Percentiles rank a stretch among this genome's conserved stretches.
Evolutionary conservation across 2,888 invertebrate species (phyloP).

Genomic region (Hypselothyrea guttata): DNA sequence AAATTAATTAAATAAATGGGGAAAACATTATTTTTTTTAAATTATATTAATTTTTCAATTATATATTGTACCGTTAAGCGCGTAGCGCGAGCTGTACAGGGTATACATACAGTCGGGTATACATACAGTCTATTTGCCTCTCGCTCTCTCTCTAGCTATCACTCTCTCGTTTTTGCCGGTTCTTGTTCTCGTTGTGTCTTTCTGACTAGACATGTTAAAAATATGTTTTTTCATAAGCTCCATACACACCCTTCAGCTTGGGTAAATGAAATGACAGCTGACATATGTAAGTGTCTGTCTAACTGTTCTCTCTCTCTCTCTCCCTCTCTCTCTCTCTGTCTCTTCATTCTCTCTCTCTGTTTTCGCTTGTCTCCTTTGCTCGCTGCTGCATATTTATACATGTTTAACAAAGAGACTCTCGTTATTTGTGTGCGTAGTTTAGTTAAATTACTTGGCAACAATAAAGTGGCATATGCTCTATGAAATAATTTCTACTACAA

Average conservation of each 20-base stretch:
- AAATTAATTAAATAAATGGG: too few relatives aligned
- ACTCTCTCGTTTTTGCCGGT: background rate
- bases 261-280: constrained; percentile 75
- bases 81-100: too few relatives aligned
- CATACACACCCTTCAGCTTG: constrained; percentile 22
- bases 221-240: constrained; percentile 57
- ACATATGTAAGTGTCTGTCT: constrained; percentile 73
- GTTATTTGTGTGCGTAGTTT: constrained; percentile 31
- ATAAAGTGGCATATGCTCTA: constrained; percentile 71
- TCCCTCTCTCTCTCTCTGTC: constrained; percentile 6
- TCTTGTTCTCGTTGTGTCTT: constrained; percentile 19
- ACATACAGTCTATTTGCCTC: too few relatives aligned
- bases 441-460: constrained; percentile 79
- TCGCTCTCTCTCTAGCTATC: background rate
- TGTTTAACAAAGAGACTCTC: constrained; percentile 22
- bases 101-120: too few relatives aligned
- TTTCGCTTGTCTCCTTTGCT: background rate
- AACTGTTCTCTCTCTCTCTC: constrained; percentile 21
- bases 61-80: too few relatives aligned
- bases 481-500: constrained; percentile 58
- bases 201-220: constrained; percentile 55
- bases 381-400: constrained; percentile 9
- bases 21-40: too few relatives aligned
- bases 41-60: too few relatives aligned
- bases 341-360: background rate